These are phyloP conservation scores for Hemitrygon akajei DNA, from an alignment of 2,797 vertebrate species.

Conservation along the genomic window DNA sequence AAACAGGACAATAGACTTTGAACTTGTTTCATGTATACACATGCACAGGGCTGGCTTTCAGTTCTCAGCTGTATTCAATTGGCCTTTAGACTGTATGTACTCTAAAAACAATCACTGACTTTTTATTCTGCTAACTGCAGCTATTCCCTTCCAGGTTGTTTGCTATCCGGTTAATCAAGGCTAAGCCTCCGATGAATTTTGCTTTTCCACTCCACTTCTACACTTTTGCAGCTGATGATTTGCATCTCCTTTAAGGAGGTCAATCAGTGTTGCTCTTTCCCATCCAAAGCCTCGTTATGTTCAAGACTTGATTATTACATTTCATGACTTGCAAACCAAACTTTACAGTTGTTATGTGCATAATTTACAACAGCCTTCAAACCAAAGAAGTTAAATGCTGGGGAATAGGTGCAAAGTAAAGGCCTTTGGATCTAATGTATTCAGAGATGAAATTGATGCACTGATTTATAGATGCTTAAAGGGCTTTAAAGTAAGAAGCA, in stretches of 20 bases:
- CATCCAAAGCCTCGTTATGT: background rate
- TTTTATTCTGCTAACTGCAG: background rate
- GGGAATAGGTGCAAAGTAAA: background rate
- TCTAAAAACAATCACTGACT: background rate
- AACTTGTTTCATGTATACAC: background rate
- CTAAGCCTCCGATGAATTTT: background rate
- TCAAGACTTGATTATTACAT: background rate
- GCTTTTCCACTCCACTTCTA: background rate
- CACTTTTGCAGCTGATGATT: background rate
- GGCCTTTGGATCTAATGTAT: background rate
- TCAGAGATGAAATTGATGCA: background rate
- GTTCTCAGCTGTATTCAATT: constrained; percentile 11
- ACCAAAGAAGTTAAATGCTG: background rate
- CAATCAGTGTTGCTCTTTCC: background rate
- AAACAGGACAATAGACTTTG: too few species aligned
- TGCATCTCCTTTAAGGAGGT: background rate
- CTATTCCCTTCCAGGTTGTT: background rate
- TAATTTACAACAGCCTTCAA: background rate
- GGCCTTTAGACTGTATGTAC: background rate
- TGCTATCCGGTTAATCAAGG: background rate
- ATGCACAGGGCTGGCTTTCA: background rate
- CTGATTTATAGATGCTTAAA: background rate
- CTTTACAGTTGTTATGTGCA: background rate
- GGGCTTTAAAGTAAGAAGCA: background rate
- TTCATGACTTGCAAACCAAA: background rate